phyloP scores from a whole-genome alignment of 2,797 vertebrate species.

The Takifugu rubripes region DNA sequence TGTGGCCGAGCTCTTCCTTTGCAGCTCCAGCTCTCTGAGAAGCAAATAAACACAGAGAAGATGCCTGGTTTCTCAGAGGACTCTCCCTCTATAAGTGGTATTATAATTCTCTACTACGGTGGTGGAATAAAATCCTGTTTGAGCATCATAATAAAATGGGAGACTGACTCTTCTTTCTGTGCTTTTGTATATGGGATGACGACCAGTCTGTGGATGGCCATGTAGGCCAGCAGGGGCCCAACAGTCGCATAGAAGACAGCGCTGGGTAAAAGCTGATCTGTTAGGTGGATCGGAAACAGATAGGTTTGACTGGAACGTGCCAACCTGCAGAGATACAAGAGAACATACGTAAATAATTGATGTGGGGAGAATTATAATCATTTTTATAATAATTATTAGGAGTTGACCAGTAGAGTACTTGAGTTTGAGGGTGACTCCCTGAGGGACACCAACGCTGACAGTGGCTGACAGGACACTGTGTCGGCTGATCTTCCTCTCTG shows the following conservation, averaged over 20 bases:
- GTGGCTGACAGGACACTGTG: conserved; percentile 93
- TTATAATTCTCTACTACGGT: neutral
- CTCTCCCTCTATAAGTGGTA: conserved; percentile 18
- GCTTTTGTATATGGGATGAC: conserved; percentile 89
- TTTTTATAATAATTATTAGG: neutral
- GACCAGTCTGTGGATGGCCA: conserved; percentile 88
- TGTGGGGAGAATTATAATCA: conserved; percentile 3
- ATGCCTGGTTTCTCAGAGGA: conserved; percentile 36
- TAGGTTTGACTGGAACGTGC: conserved; percentile 95
- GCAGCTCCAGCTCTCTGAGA: conserved; percentile 90
- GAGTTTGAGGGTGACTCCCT: conserved; percentile 97
- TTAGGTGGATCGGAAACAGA: conserved; percentile 95
- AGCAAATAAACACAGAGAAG: conserved; percentile 39
- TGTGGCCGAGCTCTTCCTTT: conserved; percentile 86
- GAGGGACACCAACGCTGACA: conserved; percentile 92
- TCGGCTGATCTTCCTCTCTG: conserved; percentile 94
- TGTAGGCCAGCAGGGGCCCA: conserved; percentile 87
- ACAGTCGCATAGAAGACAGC: conserved; percentile 94
- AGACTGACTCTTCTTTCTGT: conserved; percentile 88
- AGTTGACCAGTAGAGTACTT: conserved; percentile 73
- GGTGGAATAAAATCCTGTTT: neutral
- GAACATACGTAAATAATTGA: too few species aligned
- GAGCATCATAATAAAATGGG: neutral
- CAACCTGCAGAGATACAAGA: conserved; percentile 71
- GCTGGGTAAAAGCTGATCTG: conserved; percentile 93